Percentiles rank a stretch among this genome's conserved stretches.
Conservation (phyloP, 2,113 vertebrate species). For the Bubo bubo region DNA sequence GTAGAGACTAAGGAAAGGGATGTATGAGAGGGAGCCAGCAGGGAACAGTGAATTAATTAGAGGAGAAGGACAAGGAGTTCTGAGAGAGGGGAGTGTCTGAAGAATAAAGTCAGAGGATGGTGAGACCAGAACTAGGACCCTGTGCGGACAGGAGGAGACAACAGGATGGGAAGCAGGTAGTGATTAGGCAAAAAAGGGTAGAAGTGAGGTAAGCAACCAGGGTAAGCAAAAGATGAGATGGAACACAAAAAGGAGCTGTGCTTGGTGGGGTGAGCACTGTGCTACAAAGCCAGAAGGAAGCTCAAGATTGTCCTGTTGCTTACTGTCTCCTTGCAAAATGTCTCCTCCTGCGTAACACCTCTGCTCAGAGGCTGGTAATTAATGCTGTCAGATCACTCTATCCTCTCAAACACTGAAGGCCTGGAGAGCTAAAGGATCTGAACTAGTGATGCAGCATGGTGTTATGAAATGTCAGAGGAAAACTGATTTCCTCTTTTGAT, state of each 20-base stretch:
- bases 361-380: not conserved
- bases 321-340: not conserved
- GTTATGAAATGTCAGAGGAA: not conserved
- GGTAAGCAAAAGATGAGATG: not conserved
- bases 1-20: not conserved
- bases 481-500: not conserved
- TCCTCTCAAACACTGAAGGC: too few relatives aligned
- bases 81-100: not conserved
- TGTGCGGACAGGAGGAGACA: not conserved
- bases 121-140: not conserved
- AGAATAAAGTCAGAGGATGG: not conserved
- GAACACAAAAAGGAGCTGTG: not conserved
- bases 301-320: not conserved
- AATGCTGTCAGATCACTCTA: not conserved
- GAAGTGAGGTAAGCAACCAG: not conserved
- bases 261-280: not conserved
- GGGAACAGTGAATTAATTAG: not conserved
- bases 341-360: not conserved
- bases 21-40: not conserved
- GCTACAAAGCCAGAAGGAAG: not conserved
- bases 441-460: not conserved
- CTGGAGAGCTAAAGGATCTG: not conserved
- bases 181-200: not conserved
- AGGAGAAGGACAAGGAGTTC: not conserved
- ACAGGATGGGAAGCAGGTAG: not conserved